Evolutionary conservation across 2,888 invertebrate genomes (phyloP).

Genomic region (Melieria picta): DNA sequence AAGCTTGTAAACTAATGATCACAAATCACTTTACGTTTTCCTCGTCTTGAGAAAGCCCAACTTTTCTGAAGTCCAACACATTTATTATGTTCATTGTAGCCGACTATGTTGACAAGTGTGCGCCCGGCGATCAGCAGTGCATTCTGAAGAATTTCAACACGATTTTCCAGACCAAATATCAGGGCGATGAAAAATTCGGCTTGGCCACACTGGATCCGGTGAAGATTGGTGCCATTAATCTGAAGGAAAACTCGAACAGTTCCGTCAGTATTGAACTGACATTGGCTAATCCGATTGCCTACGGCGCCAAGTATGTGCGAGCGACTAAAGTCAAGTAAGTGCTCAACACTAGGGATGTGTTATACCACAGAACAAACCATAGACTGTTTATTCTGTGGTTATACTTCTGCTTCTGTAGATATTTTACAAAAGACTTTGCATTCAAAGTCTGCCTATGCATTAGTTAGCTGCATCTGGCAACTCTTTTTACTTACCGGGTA

Average conservation of each 20-base stretch:
- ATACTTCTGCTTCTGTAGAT: too few species aligned
- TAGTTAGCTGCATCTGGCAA: too few species aligned
- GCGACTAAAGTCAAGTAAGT: conserved; percentile 46
- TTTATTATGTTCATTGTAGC: conserved; percentile 28
- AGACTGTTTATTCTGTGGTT: too few species aligned
- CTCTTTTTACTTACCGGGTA: too few species aligned
- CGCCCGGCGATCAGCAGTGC: conserved; percentile 35
- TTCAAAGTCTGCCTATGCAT: too few species aligned
- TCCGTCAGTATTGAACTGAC: conserved; percentile 55
- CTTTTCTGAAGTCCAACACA: background rate
- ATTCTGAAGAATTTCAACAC: conserved; percentile 41
- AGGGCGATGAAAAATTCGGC: conserved; percentile 48
- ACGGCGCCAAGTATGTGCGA: conserved; percentile 45
- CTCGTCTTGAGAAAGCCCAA: too few species aligned
- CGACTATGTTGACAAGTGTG: conserved; percentile 38
- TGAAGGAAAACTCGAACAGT: conserved; percentile 52
- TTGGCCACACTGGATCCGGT: conserved; percentile 54
- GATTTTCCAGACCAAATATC: conserved; percentile 37
- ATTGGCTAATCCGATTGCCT: conserved; percentile 48
- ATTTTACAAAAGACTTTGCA: too few species aligned
- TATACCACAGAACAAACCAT: too few species aligned
- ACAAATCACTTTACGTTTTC: too few species aligned
- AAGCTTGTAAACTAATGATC: too few species aligned
- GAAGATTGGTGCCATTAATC: conserved; percentile 44
- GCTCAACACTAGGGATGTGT: background rate